Conservation (phyloP, 2,888 invertebrate genomes). For the Drosophila robusta region DNA sequence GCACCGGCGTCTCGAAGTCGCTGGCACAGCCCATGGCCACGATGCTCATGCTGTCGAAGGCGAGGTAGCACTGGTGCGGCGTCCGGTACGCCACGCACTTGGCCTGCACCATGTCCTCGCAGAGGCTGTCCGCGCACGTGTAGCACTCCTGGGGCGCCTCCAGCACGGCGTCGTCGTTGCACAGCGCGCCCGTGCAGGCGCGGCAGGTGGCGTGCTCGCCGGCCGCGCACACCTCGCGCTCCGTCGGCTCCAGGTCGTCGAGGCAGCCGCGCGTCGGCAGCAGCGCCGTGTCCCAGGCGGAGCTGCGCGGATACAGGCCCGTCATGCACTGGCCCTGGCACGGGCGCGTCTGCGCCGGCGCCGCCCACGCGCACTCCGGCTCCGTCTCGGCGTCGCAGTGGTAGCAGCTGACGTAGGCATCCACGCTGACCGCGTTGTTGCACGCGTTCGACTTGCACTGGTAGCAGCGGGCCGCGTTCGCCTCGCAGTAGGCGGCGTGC, state of each 20-base stretch:
- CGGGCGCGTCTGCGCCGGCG: conserved; percentile 59
- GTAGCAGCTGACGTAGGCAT: conserved; percentile 73
- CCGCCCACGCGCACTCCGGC: conserved; percentile 54
- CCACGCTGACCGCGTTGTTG: conserved; percentile 66
- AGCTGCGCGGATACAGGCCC: conserved; percentile 76
- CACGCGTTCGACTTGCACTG: conserved; percentile 82
- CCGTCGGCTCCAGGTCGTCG: conserved; percentile 76
- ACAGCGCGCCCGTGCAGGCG: conserved; percentile 64
- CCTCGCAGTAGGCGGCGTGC: conserved; percentile 70
- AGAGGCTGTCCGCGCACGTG: conserved; percentile 59
- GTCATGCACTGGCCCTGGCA: conserved; percentile 80
- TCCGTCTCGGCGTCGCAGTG: conserved; percentile 74
- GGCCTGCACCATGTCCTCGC: conserved; percentile 38
- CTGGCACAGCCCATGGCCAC: conserved; percentile 81
- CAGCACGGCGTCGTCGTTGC: conserved; percentile 70
- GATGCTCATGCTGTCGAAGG: conserved; percentile 59
- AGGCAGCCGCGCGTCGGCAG: conserved; percentile 79
- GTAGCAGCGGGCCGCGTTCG: conserved; percentile 60
- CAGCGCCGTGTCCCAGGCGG: conserved; percentile 66
- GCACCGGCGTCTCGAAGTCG: conserved; percentile 66
- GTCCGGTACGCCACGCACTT: conserved; percentile 70
- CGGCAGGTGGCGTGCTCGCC: conserved; percentile 61
- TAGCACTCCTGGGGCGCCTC: conserved; percentile 71
- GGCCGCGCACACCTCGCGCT: conserved; percentile 63
- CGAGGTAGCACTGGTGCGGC: conserved; percentile 76